These are phyloP conservation scores for Paelopatides confundens DNA, from an alignment of 53 echinoderm and acorn worm genomes.

Conservation along the genomic window DNA sequence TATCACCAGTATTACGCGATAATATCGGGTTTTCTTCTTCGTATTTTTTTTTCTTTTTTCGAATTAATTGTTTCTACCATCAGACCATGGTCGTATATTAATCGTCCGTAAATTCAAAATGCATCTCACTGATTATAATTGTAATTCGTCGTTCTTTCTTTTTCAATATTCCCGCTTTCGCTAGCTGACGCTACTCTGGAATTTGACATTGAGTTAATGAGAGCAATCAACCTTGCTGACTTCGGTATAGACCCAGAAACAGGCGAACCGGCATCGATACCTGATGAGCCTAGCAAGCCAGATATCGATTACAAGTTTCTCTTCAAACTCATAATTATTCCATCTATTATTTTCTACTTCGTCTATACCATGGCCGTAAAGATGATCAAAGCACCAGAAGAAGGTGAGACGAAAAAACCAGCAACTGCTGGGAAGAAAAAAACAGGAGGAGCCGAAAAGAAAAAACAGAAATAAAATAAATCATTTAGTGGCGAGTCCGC, in stretches of 20 bases:
- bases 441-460: background rate
- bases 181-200: constrained; percentile 21
- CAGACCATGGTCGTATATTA: no score
- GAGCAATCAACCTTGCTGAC: background rate
- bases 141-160: background rate
- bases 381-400: constrained; percentile 16
- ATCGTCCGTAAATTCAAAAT: no score
- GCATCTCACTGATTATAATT: no score
- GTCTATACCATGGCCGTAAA: background rate
- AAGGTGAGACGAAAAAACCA: background rate
- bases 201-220: constrained; percentile 27
- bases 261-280: background rate
- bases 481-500: no score
- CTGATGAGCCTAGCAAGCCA: background rate
- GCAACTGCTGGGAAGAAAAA: background rate
- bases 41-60: no score
- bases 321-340: background rate
- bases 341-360: background rate
- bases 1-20: no score
- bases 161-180: background rate
- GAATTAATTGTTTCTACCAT: no score
- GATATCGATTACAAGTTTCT: constrained; percentile 8
- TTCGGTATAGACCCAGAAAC: background rate
- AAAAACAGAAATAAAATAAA: background rate
- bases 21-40: no score